These are phyloP conservation scores for Xestia xanthographa DNA, from an alignment of 2,888 invertebrate species.

Conservation along the genomic window DNA sequence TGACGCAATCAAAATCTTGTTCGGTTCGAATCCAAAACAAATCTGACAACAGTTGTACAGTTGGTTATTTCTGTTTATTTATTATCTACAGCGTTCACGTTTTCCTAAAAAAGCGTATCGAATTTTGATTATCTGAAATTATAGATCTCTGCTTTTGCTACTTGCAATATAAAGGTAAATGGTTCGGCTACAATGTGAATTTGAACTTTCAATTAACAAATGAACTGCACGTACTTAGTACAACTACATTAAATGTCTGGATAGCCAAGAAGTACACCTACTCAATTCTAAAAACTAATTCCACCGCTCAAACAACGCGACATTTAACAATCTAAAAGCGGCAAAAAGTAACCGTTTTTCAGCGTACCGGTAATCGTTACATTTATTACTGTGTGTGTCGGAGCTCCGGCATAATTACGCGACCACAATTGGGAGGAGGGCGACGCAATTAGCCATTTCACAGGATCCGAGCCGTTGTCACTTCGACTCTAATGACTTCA, in stretches of 20 bases:
- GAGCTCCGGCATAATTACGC: slow-evolving; percentile 73
- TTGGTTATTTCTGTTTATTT: slow-evolving; percentile 33
- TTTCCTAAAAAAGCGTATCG: slow-evolving; percentile 6
- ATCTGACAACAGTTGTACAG: slow-evolving; percentile 37
- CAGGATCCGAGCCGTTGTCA: slow-evolving; percentile 71
- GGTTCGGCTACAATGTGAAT: neutral
- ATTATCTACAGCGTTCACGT: slow-evolving; percentile 16
- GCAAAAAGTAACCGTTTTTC: slow-evolving; percentile 53
- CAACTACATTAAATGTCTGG: neutral
- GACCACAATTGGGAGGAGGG: slow-evolving; percentile 72
- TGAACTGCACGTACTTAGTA: neutral
- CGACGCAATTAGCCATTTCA: slow-evolving; percentile 75
- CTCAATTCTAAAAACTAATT: slow-evolving; percentile 31
- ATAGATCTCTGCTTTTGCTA: neutral
- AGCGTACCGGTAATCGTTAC: slow-evolving; percentile 61
- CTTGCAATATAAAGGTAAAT: neutral
- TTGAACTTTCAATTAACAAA: neutral
- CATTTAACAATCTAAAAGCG: slow-evolving; percentile 43
- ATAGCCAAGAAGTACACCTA: neutral
- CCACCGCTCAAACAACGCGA: neutral
- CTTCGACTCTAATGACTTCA: slow-evolving; percentile 72
- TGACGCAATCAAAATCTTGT: slow-evolving; percentile 56
- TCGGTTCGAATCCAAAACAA: slow-evolving; percentile 51
- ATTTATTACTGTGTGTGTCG: slow-evolving; percentile 68
- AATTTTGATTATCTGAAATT: slow-evolving; percentile 4